phyloP scores from a whole-genome alignment of 1,140 invertebrate species.

The Conopomorpha cramerella region DNA sequence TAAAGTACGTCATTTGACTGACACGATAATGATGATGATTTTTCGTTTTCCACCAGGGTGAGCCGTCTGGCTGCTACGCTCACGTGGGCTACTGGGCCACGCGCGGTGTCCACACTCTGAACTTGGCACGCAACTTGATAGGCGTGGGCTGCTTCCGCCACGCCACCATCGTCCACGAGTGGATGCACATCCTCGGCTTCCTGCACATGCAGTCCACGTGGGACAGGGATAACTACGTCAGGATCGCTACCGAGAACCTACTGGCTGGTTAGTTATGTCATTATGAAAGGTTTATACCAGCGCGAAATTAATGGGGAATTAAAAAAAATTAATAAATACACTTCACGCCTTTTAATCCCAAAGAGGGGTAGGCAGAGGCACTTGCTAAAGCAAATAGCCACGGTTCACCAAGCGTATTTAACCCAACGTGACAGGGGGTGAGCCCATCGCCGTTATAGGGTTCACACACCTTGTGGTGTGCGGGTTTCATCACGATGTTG shows the following conservation, averaged over 20 bases:
- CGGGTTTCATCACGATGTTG: too few species aligned
- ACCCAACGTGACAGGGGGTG: too few species aligned
- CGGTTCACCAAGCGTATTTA: too few species aligned
- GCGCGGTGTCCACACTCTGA: conserved; percentile 41
- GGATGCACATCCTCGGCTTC: conserved; percentile 75
- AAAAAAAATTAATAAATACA: too few species aligned
- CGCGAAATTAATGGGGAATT: too few species aligned
- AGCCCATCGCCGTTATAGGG: too few species aligned
- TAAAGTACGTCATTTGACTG: background rate
- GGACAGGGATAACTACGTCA: conserved; percentile 72
- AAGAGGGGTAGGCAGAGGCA: too few species aligned
- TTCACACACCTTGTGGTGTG: too few species aligned
- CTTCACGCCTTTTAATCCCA: too few species aligned
- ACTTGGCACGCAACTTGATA: conserved; percentile 45
- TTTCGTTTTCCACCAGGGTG: conserved; percentile 12
- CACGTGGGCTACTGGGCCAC: conserved; percentile 44
- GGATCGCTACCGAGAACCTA: conserved; percentile 70
- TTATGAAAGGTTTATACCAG: too few species aligned
- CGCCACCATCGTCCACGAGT: conserved; percentile 67
- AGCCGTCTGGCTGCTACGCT: conserved; percentile 54
- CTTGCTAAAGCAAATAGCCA: too few species aligned
- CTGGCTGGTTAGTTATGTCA: conserved; percentile 32
- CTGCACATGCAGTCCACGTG: conserved; percentile 74
- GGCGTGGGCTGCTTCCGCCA: conserved; percentile 56
- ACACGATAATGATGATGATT: background rate